Evolutionary conservation across 2,113 vertebrate genomes (phyloP).

Genomic region (Piaya cayana): DNA sequence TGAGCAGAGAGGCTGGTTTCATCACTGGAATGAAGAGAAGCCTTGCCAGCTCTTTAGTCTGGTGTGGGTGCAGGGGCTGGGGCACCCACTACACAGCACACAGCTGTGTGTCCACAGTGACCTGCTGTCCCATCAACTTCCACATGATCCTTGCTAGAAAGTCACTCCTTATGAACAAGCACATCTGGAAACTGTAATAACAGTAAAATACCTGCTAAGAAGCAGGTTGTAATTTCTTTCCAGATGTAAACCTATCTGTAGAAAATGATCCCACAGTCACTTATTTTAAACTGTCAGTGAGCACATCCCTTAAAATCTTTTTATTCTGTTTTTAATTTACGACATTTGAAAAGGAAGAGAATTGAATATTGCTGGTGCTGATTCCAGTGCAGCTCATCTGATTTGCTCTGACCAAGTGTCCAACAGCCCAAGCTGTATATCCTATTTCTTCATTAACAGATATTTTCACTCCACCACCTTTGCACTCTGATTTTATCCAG

Average conservation of each 20-base stretch:
- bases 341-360: slow-evolving; percentile 5
- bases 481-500: not conserved
- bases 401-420: not conserved
- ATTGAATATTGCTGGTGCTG: not conserved
- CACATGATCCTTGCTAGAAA: rapidly evolving
- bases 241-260: slow-evolving; percentile 3
- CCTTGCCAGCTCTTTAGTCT: not conserved
- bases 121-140: not conserved
- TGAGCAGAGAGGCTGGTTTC: not conserved
- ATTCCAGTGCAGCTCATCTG: not conserved
- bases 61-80: too few relatives aligned
- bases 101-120: too few relatives aligned
- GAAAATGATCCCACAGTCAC: slow-evolving; percentile 38
- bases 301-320: slow-evolving; percentile 54
- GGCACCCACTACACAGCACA: too few relatives aligned
- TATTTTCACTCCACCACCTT: slow-evolving; percentile 10
- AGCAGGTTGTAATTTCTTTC: slow-evolving; percentile 17
- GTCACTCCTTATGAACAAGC: rapidly evolving
- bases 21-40: not conserved
- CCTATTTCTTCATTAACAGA: slow-evolving; percentile 21
- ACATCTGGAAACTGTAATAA: not conserved
- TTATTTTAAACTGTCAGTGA: slow-evolving; percentile 53
- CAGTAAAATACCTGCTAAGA: not conserved
- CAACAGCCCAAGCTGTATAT: not conserved
- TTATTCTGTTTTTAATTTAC: slow-evolving; percentile 53